A percentile compares a stretch with the other conserved stretches of the same genome.
Evolutionary conservation across 2,888 invertebrate genomes (phyloP).

Genomic region (Scaptomyza polygonia): DNA sequence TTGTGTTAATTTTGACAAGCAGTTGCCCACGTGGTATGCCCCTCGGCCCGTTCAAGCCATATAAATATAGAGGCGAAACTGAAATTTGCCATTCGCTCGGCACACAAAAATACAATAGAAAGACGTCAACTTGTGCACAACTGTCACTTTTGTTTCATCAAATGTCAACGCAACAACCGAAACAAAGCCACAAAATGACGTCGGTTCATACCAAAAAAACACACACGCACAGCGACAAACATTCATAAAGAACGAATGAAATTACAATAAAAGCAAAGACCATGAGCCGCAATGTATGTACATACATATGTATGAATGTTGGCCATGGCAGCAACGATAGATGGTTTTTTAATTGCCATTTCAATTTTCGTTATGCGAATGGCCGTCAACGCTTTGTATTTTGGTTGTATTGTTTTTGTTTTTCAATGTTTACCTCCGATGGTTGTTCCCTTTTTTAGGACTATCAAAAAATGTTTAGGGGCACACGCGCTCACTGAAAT

Average conservation of each 20-base stretch:
- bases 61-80: constrained; percentile 28
- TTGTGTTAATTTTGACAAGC: constrained; percentile 78
- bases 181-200: constrained; percentile 77
- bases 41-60: constrained; percentile 10
- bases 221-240: constrained; percentile 11
- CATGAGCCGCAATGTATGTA: constrained; percentile 15
- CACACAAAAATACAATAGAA: constrained; percentile 64
- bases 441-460: constrained; percentile 35
- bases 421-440: constrained; percentile 20
- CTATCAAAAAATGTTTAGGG: constrained; percentile 59
- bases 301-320: constrained; percentile 20
- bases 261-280: constrained; percentile 68
- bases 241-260: constrained; percentile 65
- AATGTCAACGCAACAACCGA: constrained; percentile 79
- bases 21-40: constrained; percentile 70
- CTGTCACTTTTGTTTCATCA: constrained; percentile 80
- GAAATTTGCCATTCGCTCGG: constrained; percentile 52
- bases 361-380: constrained; percentile 76
- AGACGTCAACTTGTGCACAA: constrained; percentile 75
- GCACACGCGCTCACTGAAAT: constrained; percentile 52
- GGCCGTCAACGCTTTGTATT: constrained; percentile 39
- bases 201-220: constrained; percentile 31
- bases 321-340: constrained; percentile 70
- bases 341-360: constrained; percentile 79
- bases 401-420: constrained; percentile 11